Percentiles rank a stretch among this genome's conserved stretches.
phyloP scores from a whole-genome alignment of 1,140 invertebrate species.

The Hetaerina americana region DNA sequence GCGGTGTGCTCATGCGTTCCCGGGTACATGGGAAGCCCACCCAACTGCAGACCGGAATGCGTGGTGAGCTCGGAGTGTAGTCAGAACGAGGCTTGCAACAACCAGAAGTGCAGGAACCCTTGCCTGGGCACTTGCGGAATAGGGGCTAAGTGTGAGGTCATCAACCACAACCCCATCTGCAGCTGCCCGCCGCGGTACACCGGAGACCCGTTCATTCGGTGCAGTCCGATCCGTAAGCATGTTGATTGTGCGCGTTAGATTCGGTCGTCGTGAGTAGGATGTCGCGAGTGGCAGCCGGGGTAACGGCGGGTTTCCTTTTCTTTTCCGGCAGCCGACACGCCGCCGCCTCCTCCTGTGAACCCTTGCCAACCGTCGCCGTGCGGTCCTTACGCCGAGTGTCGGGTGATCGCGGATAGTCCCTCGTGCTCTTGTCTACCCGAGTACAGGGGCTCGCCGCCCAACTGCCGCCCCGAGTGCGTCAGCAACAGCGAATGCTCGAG shows the following conservation, averaged over 20 bases:
- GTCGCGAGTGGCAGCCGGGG: neutral
- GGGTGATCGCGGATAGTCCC: slow-evolving; percentile 38
- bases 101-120: slow-evolving; percentile 58
- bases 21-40: slow-evolving; percentile 47
- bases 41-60: slow-evolving; percentile 45
- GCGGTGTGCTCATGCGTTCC: slow-evolving; percentile 60
- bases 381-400: slow-evolving; percentile 58
- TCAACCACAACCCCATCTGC: slow-evolving; percentile 53
- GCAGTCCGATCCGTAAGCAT: slow-evolving; percentile 17
- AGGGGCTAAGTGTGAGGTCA: slow-evolving; percentile 45
- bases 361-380: slow-evolving; percentile 64
- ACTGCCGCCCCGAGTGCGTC: slow-evolving; percentile 51
- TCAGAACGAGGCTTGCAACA: slow-evolving; percentile 47
- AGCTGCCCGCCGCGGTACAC: slow-evolving; percentile 41
- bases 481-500: slow-evolving; percentile 48
- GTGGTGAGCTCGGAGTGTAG: slow-evolving; percentile 40
- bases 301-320: neutral
- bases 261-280: neutral
- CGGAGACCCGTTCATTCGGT: slow-evolving; percentile 41
- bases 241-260: neutral
- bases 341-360: slow-evolving; percentile 23
- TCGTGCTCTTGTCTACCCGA: slow-evolving; percentile 44
- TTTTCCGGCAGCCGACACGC: neutral
- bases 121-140: slow-evolving; percentile 54
- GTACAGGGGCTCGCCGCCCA: slow-evolving; percentile 49